A percentile compares a stretch with the other conserved stretches of the same genome.
Conservation (phyloP, 2,113 vertebrate species). For the Paracanthobrama guichenoti region DNA sequence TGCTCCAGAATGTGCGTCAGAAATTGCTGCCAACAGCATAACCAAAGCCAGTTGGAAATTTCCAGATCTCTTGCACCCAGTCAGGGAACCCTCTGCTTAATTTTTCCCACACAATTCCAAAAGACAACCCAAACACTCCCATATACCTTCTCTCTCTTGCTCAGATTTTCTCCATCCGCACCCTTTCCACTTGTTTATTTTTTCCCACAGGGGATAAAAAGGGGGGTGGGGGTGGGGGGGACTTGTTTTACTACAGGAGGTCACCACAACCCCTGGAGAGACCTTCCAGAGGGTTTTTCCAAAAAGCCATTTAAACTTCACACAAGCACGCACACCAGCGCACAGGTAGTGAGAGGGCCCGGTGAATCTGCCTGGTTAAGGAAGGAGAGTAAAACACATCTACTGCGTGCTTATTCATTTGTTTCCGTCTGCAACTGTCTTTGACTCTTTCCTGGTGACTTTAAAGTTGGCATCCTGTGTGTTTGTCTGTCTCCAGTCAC, state of each 20-base stretch:
- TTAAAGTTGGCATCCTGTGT: conserved; percentile 46
- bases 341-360: not conserved
- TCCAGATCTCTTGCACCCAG: conserved; percentile 64
- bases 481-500: conserved; percentile 73
- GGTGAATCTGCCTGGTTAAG: conserved; percentile 34
- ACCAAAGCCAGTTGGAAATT: conserved; percentile 64
- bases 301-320: conserved; percentile 48
- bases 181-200: conserved; percentile 55
- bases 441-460: conserved; percentile 31
- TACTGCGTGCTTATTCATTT: conserved; percentile 33
- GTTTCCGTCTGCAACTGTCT: conserved; percentile 37
- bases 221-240: not conserved
- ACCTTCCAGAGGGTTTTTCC: conserved; percentile 64
- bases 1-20: conserved; percentile 67
- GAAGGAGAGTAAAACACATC: conserved; percentile 10
- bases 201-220: conserved; percentile 44
- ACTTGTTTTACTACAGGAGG: conserved; percentile 56
- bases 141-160: conserved; percentile 62
- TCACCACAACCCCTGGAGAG: conserved; percentile 47
- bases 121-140: conserved; percentile 50
- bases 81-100: conserved; percentile 55
- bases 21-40: conserved; percentile 59
- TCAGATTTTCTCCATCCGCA: conserved; percentile 49
- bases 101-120: conserved; percentile 63
- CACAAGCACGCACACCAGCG: conserved; percentile 9